Conservation (phyloP, 2,113 vertebrate species). For the Zeus faber region DNA sequence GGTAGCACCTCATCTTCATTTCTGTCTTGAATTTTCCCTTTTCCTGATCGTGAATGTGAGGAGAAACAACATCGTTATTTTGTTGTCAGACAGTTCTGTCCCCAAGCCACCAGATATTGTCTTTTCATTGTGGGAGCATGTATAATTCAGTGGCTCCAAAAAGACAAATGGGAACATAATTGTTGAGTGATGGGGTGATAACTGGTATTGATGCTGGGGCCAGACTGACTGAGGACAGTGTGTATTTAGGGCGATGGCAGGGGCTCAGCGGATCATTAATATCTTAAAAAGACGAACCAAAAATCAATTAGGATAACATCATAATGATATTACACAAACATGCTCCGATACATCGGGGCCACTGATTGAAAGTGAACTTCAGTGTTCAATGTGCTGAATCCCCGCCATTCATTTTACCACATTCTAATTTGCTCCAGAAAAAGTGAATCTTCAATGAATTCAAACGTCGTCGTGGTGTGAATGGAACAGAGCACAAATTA, state of each 20-base stretch:
- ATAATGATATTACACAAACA: too few species aligned
- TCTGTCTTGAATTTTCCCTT: too few species aligned
- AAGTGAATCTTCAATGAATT: too few species aligned
- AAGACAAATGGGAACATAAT: constrained; percentile 61
- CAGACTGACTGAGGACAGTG: constrained; percentile 43
- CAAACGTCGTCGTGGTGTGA: too few species aligned
- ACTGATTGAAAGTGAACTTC: constrained; percentile 32
- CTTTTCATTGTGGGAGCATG: constrained; percentile 40
- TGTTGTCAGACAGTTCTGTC: neutral
- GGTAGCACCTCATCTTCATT: too few species aligned
- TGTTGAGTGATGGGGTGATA: constrained; percentile 64
- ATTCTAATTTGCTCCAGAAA: too few species aligned
- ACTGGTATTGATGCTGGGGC: constrained; percentile 43
- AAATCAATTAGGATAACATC: constrained; percentile 70
- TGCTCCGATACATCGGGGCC: too few species aligned
- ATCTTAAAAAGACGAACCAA: constrained; percentile 66
- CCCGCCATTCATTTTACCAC: too few species aligned
- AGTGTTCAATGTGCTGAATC: too few species aligned
- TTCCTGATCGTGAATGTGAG: neutral
- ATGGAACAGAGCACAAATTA: too few species aligned
- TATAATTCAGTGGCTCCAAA: constrained; percentile 57
- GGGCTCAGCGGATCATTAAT: constrained; percentile 58
- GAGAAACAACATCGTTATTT: neutral
- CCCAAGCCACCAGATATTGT: constrained; percentile 15
- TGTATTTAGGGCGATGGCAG: constrained; percentile 33